Evolutionary conservation across 2,113 vertebrate species (phyloP), one percentile per base, ranked within the genome.

Genomic region (Oreochromis tanganicae): DNA sequence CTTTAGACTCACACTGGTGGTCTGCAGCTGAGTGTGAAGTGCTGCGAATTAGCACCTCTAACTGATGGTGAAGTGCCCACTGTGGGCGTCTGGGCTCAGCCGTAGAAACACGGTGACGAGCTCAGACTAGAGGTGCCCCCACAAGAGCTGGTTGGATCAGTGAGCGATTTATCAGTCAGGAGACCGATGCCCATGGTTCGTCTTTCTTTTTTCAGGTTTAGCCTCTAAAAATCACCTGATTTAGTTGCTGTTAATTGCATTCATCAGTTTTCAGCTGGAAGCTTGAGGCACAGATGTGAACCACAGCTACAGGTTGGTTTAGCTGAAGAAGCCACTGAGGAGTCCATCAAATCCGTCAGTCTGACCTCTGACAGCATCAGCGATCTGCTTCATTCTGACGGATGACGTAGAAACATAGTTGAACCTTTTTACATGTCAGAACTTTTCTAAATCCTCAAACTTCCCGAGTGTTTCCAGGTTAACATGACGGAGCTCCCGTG

Each of bases 71-170:
- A 63, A 63, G 29, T 10, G 57, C 27, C 57, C 2, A 0, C 56
- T 59, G 27, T 17, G 57, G 27, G 3, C 3, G n/a, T 68, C 24
- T 29, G 56, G 56, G 57, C 27, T 32, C 38, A 24, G n/a, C 38
- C 3, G 5, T 71, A 16, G n/a, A 6, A 0, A 12, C 32, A 38
- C 3, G 0, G 6, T 7, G 56, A 63, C 2, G 3, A 43, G 66
- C n/a, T 43, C 66, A 71, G 57, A 59, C 13, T 27, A 4, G 34
- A 2, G 34, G 7, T n/a, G 9, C 10, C 41, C 0, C 4, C 11
- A 13, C 19, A 21, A 43, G n/a, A 43, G n/a, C 0, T 71, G 19
- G 63, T 43, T 43, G 66, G 19, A 24, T 68, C 34, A 16, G 46
- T 48, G 14, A 13, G 5, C 5, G 5, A 16, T 50, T 50, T 50